Percentiles rank a stretch among this genome's conserved stretches.
Evolutionary conservation across 2,888 invertebrate species (phyloP).

Genomic region (Synanthedon formicaeformis): DNA sequence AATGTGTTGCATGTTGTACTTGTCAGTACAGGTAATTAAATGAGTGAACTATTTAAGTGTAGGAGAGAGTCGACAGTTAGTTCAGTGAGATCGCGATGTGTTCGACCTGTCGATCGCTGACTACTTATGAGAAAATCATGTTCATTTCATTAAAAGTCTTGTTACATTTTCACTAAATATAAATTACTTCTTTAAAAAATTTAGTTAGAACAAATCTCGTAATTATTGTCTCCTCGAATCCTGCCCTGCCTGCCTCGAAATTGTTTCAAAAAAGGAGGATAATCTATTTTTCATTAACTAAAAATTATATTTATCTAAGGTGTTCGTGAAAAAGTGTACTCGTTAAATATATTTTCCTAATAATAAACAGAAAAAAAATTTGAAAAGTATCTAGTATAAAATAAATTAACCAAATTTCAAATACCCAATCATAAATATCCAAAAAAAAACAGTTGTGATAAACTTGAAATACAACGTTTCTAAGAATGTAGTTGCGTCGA

Average conservation of each 20-base stretch:
- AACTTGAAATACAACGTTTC: constrained; percentile 8
- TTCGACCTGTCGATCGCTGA: constrained; percentile 4
- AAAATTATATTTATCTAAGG: too few species aligned
- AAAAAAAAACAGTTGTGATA: constrained; percentile 7
- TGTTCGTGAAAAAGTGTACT: too few species aligned
- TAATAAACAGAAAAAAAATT: neutral
- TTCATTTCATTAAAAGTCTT: too few species aligned
- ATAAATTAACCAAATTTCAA: constrained; percentile 4
- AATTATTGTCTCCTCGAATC: too few species aligned
- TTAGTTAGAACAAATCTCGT: too few species aligned
- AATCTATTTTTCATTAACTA: too few species aligned
- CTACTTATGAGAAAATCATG: neutral
- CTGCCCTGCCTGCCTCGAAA: too few species aligned
- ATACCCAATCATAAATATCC: neutral
- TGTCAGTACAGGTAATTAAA: too few species aligned
- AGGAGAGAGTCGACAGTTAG: constrained; percentile 10
- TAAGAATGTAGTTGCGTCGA: constrained; percentile 1
- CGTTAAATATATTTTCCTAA: neutral
- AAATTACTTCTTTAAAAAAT: too few species aligned
- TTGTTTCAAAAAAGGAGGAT: too few species aligned
- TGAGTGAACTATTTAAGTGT: constrained; percentile 8
- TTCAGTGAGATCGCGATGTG: constrained; percentile 7
- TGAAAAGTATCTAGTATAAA: neutral
- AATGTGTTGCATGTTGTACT: too few species aligned
- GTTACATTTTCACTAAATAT: too few species aligned